Percentiles rank a stretch among this genome's conserved stretches.
Conservation (phyloP, 2,888 invertebrate species). For the Embidobia sp. region DNA sequence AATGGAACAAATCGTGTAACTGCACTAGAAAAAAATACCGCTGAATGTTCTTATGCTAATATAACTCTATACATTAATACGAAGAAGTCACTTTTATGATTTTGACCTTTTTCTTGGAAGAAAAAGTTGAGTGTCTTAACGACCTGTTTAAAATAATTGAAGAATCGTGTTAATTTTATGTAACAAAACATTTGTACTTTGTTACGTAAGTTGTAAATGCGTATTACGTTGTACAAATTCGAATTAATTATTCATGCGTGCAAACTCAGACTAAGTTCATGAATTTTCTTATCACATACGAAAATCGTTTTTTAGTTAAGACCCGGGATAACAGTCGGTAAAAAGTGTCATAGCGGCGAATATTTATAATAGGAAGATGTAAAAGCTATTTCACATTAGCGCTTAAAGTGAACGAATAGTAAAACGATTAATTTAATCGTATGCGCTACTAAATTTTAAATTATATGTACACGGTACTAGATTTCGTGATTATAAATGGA, state of each 20-base stretch:
- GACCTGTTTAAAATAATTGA: no score
- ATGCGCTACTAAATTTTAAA: slow-evolving; percentile 36
- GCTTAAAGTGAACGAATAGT: slow-evolving; percentile 37
- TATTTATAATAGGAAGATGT: slow-evolving; percentile 37
- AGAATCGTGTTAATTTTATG: no score
- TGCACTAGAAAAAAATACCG: no score
- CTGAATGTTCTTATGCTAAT: no score
- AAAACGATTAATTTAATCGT: slow-evolving; percentile 41
- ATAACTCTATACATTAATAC: no score
- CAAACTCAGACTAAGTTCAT: slow-evolving; percentile 28
- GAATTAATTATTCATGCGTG: slow-evolving; percentile 49
- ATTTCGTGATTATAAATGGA: slow-evolving; percentile 23
- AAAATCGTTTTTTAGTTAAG: slow-evolving; percentile 31
- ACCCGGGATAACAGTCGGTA: slow-evolving; percentile 16
- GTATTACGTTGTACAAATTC: not conserved
- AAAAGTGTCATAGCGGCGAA: slow-evolving; percentile 28
- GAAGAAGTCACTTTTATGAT: no score
- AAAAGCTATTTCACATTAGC: slow-evolving; percentile 45
- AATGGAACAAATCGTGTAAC: slow-evolving; percentile 34
- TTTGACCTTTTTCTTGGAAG: no score
- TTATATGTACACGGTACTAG: slow-evolving; percentile 28
- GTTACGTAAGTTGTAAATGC: no score
- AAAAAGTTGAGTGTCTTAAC: no score
- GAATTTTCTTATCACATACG: slow-evolving; percentile 42
- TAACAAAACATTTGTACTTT: no score